A percentile compares a stretch with the other conserved stretches of the same genome.
Conservation (phyloP, 2,888 invertebrate species). For the Lypha dubia region DNA sequence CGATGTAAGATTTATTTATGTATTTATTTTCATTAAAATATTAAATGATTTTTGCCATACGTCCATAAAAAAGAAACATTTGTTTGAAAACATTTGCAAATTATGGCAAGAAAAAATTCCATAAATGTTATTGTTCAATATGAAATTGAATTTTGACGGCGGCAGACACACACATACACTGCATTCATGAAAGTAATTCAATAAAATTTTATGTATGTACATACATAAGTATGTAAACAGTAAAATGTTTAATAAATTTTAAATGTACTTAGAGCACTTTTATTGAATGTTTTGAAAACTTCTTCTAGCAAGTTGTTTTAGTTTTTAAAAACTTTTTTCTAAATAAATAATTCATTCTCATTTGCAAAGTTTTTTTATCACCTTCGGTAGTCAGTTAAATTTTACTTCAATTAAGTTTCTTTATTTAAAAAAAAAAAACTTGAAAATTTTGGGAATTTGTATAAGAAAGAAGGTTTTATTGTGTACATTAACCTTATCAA, state of each 20-base stretch:
- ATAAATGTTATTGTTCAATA: slow-evolving; percentile 2
- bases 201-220: background rate
- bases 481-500: too few relatives aligned
- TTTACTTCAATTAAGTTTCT: too few relatives aligned
- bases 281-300: background rate
- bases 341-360: too few relatives aligned
- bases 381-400: too few relatives aligned
- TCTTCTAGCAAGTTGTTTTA: too few relatives aligned
- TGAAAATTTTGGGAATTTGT: too few relatives aligned
- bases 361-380: too few relatives aligned
- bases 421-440: too few relatives aligned
- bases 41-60: slow-evolving; percentile 13
- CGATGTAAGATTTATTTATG: background rate
- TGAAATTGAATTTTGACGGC: background rate
- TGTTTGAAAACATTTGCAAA: slow-evolving; percentile 14
- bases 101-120: background rate
- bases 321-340: too few relatives aligned
- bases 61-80: background rate
- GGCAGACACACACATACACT: background rate
- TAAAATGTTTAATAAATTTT: background rate
- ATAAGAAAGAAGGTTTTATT: too few relatives aligned
- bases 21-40: slow-evolving; percentile 16
- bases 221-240: too few relatives aligned
- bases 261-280: too few relatives aligned
- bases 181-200: background rate